These are phyloP conservation scores for Peromyscus californicus DNA, from an alignment of 2,113 vertebrate genomes.

Conservation along the genomic window DNA sequence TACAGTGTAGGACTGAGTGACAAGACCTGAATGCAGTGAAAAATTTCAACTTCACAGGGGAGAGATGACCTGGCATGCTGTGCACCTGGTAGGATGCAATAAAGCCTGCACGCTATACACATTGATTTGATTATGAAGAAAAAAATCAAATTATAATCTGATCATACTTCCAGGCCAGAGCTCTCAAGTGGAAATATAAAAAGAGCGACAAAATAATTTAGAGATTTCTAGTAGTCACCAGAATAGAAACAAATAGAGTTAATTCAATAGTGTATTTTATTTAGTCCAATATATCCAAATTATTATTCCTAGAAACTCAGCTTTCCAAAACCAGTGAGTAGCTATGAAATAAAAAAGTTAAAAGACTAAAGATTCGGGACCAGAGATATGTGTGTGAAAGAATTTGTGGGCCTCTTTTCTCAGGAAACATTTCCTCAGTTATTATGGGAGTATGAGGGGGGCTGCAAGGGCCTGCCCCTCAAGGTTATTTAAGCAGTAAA, in stretches of 20 bases:
- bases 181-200: not conserved
- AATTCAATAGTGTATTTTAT: not conserved
- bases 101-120: not conserved
- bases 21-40: not conserved
- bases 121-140: not conserved
- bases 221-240: not conserved
- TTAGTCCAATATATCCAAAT: not conserved
- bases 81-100: not conserved
- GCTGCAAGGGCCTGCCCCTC: not conserved
- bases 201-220: not conserved
- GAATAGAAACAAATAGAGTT: not conserved
- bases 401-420: not conserved
- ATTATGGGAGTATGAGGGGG: not conserved
- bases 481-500: not conserved
- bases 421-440: not conserved
- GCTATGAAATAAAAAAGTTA: not conserved
- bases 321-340: not conserved
- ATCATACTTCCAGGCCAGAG: not conserved
- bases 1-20: not conserved
- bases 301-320: not conserved
- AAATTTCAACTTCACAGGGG: not conserved
- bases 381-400: not conserved
- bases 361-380: not conserved
- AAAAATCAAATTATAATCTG: not conserved
- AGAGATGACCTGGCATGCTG: not conserved